phyloP scores from a whole-genome alignment of 2,797 vertebrate species.

The Rhynchonycteris naso region DNA sequence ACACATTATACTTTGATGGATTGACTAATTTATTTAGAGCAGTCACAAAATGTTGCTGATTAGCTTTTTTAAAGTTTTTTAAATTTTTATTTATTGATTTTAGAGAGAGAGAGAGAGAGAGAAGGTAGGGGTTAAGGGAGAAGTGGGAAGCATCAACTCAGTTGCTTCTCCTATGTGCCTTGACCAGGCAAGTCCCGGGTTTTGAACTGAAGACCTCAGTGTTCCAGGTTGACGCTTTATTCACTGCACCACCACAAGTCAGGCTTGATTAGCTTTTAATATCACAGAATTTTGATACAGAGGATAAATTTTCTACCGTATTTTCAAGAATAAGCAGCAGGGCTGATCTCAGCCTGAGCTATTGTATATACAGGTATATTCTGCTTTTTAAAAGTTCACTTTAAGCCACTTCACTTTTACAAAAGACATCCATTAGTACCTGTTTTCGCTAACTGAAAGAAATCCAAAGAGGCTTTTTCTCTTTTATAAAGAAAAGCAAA shows the following conservation, averaged over 20 bases:
- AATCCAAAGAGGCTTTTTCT: background rate
- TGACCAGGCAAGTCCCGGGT: too few relatives aligned
- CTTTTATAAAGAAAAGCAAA: background rate
- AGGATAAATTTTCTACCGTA: constrained; percentile 19
- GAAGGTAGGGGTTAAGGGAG: too few relatives aligned
- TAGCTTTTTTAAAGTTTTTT: background rate
- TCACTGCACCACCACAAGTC: too few relatives aligned
- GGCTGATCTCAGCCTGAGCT: background rate
- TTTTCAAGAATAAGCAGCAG: constrained; percentile 51
- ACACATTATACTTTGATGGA: background rate
- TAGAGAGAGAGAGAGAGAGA: too few relatives aligned
- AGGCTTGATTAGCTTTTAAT: constrained; percentile 36
- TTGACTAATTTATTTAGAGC: background rate
- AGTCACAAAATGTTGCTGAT: constrained; percentile 23
- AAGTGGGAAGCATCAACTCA: too few relatives aligned
- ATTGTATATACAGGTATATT: background rate
- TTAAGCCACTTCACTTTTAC: background rate
- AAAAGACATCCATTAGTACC: background rate
- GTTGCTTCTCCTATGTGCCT: too few relatives aligned
- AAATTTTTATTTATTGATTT: too few relatives aligned
- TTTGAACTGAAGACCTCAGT: too few relatives aligned
- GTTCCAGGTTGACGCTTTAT: too few relatives aligned
- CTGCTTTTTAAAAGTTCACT: background rate
- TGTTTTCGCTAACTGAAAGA: background rate
- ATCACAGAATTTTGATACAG: background rate